Percentiles rank a stretch among this genome's conserved stretches.
phyloP scores from a whole-genome alignment of 2,888 invertebrate genomes.

The Pecten maximus region DNA sequence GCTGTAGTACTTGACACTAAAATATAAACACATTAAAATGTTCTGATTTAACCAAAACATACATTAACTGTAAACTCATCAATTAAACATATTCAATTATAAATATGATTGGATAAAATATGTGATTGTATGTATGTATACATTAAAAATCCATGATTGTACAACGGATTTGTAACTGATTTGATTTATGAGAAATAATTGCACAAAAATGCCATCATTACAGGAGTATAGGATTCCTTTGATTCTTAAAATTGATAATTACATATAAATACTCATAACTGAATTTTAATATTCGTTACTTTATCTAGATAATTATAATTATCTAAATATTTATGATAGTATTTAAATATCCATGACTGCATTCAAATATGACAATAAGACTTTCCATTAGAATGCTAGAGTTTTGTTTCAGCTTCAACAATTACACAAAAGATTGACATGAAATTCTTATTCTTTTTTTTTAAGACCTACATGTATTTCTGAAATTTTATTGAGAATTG shows the following conservation, averaged over 20 bases:
- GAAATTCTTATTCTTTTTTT: no score
- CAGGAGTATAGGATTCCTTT: not conserved
- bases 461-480: no score
- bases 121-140: not conserved
- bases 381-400: no score
- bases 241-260: not conserved
- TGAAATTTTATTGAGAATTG: not conserved
- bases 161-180: not conserved
- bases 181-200: constrained; percentile 11
- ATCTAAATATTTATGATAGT: no score
- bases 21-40: not conserved
- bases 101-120: not conserved
- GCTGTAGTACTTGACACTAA: not conserved
- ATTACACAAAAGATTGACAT: no score
- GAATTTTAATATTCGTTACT: not conserved
- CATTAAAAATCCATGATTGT: not conserved
- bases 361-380: not conserved
- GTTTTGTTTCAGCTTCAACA: no score
- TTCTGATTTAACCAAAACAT: not conserved
- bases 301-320: no score
- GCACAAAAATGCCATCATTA: not conserved
- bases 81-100: not conserved
- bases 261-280: not conserved
- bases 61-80: not conserved
- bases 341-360: not conserved